Percentiles rank a stretch among this genome's conserved stretches.
These are phyloP conservation scores for Drosophila equinoxialis DNA, from an alignment of 1,140 invertebrate species.

Conservation along the genomic window DNA sequence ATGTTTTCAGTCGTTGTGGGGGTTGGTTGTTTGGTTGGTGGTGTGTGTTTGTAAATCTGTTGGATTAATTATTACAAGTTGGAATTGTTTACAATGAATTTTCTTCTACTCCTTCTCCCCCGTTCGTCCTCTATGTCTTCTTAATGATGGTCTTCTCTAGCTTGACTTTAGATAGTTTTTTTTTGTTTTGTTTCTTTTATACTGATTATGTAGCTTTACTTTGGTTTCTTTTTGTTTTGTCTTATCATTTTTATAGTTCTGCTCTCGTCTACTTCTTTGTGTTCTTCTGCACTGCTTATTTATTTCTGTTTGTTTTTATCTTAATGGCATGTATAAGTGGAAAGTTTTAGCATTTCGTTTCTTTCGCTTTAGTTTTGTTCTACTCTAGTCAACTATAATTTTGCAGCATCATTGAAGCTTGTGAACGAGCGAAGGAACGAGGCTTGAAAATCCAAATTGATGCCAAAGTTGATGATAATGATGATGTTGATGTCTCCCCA, in stretches of 20 bases:
- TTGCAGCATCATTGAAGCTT: constrained; percentile 50
- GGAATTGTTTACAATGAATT: constrained; percentile 76
- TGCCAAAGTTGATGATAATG: constrained; percentile 27
- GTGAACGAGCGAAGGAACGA: constrained; percentile 24
- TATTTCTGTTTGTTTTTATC: constrained; percentile 36
- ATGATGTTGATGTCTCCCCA: not conserved
- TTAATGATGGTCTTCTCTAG: not conserved
- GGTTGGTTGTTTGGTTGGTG: constrained; percentile 34
- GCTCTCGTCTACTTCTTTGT: constrained; percentile 36
- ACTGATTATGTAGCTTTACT: constrained; percentile 42
- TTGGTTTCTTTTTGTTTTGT: constrained; percentile 25
- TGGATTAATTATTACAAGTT: constrained; percentile 80
- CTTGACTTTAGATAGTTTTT: constrained; percentile 27
- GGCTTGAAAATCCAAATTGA: constrained; percentile 50
- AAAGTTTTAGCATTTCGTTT: constrained; percentile 4
- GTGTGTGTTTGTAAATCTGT: constrained; percentile 66
- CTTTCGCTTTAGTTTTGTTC: constrained; percentile 1
- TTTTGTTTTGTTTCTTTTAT: constrained; percentile 20
- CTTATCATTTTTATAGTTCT: constrained; percentile 31
- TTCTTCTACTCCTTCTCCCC: constrained; percentile 33
- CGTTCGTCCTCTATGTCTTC: not conserved
- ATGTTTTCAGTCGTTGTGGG: constrained; percentile 18
- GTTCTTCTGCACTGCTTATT: not conserved
- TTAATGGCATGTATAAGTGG: constrained; percentile 47
- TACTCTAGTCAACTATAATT: constrained; percentile 12